These are phyloP conservation scores for Cochlearius cochlearius DNA, from an alignment of 2,113 vertebrate genomes.

Conservation along the genomic window DNA sequence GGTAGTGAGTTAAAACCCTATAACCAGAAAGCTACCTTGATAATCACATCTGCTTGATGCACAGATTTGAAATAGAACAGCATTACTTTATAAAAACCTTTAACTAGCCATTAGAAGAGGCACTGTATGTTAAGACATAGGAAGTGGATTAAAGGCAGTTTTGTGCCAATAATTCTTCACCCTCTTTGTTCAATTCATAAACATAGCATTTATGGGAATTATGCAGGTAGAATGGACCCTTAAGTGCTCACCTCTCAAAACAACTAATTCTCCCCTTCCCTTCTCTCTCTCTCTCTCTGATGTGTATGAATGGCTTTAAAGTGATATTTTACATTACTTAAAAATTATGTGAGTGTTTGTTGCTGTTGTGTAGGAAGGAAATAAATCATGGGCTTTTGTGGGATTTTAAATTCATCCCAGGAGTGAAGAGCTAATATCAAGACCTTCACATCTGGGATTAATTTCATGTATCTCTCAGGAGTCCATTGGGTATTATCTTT, in stretches of 20 bases:
- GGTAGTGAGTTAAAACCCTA: background rate
- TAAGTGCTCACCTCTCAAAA: slow-evolving; percentile 43
- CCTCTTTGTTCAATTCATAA: slow-evolving; percentile 18
- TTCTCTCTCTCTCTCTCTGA: background rate
- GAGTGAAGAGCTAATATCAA: slow-evolving; percentile 77
- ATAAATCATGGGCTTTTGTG: slow-evolving; percentile 77
- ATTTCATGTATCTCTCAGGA: slow-evolving; percentile 75
- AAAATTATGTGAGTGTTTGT: slow-evolving; percentile 75
- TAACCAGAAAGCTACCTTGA: background rate
- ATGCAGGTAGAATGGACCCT: background rate
- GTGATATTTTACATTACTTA: slow-evolving; percentile 70
- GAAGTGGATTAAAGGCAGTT: background rate
- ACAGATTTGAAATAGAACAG: background rate
- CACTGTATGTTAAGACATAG: background rate
- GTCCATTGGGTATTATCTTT: slow-evolving; percentile 76
- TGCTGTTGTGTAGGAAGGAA: slow-evolving; percentile 76
- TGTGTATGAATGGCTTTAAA: slow-evolving; percentile 45
- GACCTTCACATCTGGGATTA: slow-evolving; percentile 79
- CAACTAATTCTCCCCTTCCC: slow-evolving; percentile 9
- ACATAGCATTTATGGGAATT: slow-evolving; percentile 17
- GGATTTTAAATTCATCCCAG: slow-evolving; percentile 79
- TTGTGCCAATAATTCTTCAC: background rate
- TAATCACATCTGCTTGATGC: background rate
- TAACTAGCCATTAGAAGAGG: background rate
- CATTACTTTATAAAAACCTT: background rate